Conservation (phyloP, 2,113 vertebrate genomes). For the Halcyon malimbica region DNA sequence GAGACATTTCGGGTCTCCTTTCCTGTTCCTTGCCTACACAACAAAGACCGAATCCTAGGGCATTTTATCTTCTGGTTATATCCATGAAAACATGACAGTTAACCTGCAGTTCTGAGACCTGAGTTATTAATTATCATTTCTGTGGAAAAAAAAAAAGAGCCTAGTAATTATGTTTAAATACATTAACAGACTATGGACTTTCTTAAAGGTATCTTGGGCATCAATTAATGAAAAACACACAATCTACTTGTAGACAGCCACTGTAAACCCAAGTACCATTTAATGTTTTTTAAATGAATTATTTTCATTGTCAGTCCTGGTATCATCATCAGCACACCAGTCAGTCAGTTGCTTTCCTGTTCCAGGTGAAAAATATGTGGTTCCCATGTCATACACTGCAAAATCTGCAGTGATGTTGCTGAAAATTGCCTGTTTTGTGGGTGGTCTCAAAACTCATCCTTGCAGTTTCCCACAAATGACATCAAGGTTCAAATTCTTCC, state of each 20-base stretch:
- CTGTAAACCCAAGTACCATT: not conserved
- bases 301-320: not conserved
- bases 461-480: not conserved
- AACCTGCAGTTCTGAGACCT: not conserved
- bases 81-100: not conserved
- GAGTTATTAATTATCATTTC: not conserved
- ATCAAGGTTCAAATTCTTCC: not conserved
- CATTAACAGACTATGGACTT: not conserved
- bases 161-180: not conserved
- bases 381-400: not conserved
- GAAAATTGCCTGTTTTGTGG: conserved; percentile 6
- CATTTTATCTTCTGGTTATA: not conserved
- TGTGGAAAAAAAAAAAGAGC: not conserved
- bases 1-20: not conserved
- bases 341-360: not conserved
- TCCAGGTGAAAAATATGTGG: not conserved
- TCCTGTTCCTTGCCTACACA: not conserved
- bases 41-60: not conserved
- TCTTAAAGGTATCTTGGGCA: not conserved
- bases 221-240: not conserved
- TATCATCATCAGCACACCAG: not conserved
- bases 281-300: not conserved
- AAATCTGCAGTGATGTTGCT: not conserved
- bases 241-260: not conserved
- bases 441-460: not conserved